Base-by-base conservation (phyloP, 2,888 invertebrate species). In the Eurois occulta region DNA sequence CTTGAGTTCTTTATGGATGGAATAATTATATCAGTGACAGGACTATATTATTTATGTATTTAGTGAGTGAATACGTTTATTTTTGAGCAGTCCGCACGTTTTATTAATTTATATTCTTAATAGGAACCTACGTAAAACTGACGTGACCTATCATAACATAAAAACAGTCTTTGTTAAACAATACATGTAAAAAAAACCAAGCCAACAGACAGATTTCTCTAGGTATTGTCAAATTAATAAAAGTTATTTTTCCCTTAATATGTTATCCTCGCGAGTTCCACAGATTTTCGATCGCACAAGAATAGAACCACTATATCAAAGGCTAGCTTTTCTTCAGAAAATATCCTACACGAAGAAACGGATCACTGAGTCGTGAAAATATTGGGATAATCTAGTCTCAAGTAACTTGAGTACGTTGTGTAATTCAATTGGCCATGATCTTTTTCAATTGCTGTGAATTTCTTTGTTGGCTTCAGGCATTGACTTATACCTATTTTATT, bases 361-460 rank as follows among this genome's bases (percentile, higher is more conserved):
- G 71, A 55, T 71, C 52, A 60, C n/a, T 16, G 79, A 55, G 16
- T 55, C 66, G 38, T 78, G 60, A 79, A 80, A 84, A 79, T 79
- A 71, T 71, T 60, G 24, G 78, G 68, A 65, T 77, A 69, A 83
- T 84, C 52, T 65, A 60, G 32, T 67, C 38, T 38, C 16, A 24
- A 74, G 38, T 38, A 32, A 73, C 43, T 60, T 32, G 38, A 67
- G 60, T 67, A 67, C 24, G 38, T 70, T 71, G 35, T 38, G 38
- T 78, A 16, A 71, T 80, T 71, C 52, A 67, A 79, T 67, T 46
- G 38, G 16, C 18, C 16, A 18, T 32, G 32, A 65, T 58, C n/a
- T 60, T 84, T 83, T 79, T 48, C 43, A 32, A 67, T 52, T 62
- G 38, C 38, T 52, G 1, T 13, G n/a, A 48, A 60, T 35, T 79